Percentiles rank a stretch among this genome's conserved stretches.
Evolutionary conservation across 1,140 invertebrate species (phyloP).

Genomic region (Apis florea): DNA sequence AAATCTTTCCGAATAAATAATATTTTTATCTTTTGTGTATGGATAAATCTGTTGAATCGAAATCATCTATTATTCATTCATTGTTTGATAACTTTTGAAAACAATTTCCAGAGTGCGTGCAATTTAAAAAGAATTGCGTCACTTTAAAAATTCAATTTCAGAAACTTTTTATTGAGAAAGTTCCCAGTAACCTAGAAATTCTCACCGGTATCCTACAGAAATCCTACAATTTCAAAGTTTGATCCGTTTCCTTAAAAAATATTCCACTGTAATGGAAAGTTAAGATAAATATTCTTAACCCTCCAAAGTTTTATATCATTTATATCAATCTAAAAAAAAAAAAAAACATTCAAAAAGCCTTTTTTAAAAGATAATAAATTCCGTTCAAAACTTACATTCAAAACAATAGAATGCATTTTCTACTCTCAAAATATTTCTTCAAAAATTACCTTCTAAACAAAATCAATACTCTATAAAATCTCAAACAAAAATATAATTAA

Average conservation of each 20-base stretch:
- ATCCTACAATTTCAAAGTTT: constrained; percentile 14
- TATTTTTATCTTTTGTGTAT: neutral
- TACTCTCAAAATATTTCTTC: too few relatives aligned
- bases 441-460: too few relatives aligned
- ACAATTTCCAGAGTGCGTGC: constrained; percentile 4
- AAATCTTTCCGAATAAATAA: neutral
- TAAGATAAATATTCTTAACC: neutral
- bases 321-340: neutral
- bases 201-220: neutral
- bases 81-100: neutral
- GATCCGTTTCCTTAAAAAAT: neutral
- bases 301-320: neutral
- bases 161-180: constrained; percentile 20
- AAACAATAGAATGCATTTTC: too few relatives aligned
- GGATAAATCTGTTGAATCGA: neutral
- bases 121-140: neutral
- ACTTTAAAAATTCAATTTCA: neutral
- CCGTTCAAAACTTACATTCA: neutral
- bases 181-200: constrained; percentile 27
- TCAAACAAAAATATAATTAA: too few relatives aligned
- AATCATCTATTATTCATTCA: neutral
- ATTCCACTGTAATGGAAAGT: neutral
- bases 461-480: too few relatives aligned
- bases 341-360: neutral
- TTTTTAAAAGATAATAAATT: neutral